A percentile compares a stretch with the other conserved stretches of the same genome.
phyloP scores from a whole-genome alignment of 2,888 invertebrate species.

The Hoplodrina ambigua region DNA sequence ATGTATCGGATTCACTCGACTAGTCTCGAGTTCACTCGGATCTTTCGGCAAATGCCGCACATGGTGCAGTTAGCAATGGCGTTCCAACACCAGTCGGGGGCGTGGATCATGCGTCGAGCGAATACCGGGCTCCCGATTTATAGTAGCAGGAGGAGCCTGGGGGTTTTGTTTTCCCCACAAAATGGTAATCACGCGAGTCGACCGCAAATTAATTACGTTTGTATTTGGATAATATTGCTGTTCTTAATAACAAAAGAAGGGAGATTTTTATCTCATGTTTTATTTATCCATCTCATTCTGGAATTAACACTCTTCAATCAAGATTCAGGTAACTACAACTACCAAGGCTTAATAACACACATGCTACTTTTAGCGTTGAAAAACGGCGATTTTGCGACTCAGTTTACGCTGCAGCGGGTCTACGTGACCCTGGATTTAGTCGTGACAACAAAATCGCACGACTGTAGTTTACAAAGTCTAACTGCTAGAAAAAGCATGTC shows the following conservation, averaged over 20 bases:
- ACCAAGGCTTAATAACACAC: constrained; percentile 5
- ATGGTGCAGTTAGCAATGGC: too few relatives aligned
- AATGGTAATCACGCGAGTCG: background rate
- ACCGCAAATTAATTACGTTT: background rate
- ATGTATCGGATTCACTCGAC: too few relatives aligned
- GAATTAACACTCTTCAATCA: constrained; percentile 14
- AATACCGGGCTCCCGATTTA: too few relatives aligned
- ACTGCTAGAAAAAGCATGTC: background rate
- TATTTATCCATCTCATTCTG: constrained; percentile 5
- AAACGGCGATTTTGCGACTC: background rate
- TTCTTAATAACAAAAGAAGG: background rate
- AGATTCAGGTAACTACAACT: constrained; percentile 28
- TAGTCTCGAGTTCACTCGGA: too few relatives aligned
- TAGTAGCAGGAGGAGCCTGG: too few relatives aligned
- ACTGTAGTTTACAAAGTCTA: too few relatives aligned
- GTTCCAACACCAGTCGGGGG: too few relatives aligned
- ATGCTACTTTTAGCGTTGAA: background rate
- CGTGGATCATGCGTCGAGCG: too few relatives aligned
- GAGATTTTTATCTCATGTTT: constrained; percentile 12
- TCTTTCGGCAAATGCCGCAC: too few relatives aligned
- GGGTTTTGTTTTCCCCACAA: too few relatives aligned
- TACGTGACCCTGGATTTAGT: background rate
- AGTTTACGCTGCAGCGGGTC: background rate
- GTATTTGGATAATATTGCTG: background rate
- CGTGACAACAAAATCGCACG: background rate